Conservation (phyloP, 2,888 invertebrate species). For the Tenthredo amoena region DNA sequence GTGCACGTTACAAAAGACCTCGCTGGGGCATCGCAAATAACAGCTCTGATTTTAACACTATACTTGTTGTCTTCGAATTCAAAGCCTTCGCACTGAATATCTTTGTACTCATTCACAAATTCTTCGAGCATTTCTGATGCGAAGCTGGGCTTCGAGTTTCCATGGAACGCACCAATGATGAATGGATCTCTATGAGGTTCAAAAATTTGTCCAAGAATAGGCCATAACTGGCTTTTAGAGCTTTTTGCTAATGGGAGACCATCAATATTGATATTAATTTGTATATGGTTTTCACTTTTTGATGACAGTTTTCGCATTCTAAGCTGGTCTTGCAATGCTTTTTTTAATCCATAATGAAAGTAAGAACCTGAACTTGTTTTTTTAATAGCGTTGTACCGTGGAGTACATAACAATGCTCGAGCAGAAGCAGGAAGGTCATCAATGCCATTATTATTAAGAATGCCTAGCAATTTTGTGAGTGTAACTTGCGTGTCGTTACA, state of each 20-base stretch:
- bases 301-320: not conserved
- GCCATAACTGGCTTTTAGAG: conserved; percentile 58
- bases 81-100: conserved; percentile 41
- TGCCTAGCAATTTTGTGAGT: not conserved
- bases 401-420: not conserved
- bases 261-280: conserved; percentile 58
- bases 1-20: conserved; percentile 61
- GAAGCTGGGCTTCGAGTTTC: conserved; percentile 53
- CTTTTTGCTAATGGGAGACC: conserved; percentile 59
- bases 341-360: conserved; percentile 18
- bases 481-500: not conserved
- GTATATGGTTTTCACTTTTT: not conserved
- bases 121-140: conserved; percentile 52
- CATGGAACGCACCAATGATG: conserved; percentile 55
- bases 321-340: not conserved
- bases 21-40: conserved; percentile 67
- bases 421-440: not conserved
- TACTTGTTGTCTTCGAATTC: conserved; percentile 34
- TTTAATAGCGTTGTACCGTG: not conserved
- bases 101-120: conserved; percentile 56
- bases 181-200: conserved; percentile 52
- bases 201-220: conserved; percentile 57
- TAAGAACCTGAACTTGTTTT: not conserved
- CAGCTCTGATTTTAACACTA: conserved; percentile 54
- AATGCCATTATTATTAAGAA: not conserved